Conservation (phyloP, 2,888 invertebrate species). For the Brachypalpus laphriformis region DNA sequence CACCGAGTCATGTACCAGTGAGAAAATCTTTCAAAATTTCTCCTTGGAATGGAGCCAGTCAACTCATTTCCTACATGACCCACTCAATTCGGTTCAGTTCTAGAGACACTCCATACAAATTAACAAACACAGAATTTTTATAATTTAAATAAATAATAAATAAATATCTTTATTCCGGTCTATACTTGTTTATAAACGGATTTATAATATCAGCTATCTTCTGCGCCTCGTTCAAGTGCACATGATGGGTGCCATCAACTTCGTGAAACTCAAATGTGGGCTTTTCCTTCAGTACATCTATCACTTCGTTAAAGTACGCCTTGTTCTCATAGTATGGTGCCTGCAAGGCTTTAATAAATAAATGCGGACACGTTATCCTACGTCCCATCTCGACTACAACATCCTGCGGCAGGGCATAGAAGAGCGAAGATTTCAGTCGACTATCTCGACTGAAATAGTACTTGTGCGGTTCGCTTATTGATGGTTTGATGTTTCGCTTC, state of each 20-base stretch:
- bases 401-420: conserved; percentile 76
- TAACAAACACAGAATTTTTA: not conserved
- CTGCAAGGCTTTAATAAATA: conserved; percentile 84
- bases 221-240: conserved; percentile 79
- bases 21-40: no score
- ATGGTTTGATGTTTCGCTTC: conserved; percentile 85
- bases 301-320: conserved; percentile 83
- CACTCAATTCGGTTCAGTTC: no score
- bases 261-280: conserved; percentile 84
- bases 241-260: conserved; percentile 87
- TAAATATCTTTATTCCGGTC: conserved; percentile 42
- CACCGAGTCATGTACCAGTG: no score
- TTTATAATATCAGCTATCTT: conserved; percentile 84
- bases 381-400: conserved; percentile 84
- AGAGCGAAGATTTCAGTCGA: conserved; percentile 83
- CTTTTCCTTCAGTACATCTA: conserved; percentile 84
- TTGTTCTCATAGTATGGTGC: conserved; percentile 84
- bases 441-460: conserved; percentile 87
- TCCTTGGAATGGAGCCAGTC: no score
- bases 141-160: not conserved
- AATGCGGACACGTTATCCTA: conserved; percentile 85
- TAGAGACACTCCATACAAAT: not conserved
- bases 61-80: no score
- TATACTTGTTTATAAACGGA: conserved; percentile 84
- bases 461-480: conserved; percentile 84